Evolutionary conservation across 2,888 invertebrate species (phyloP).

Genomic region (Polydrusus pterygomalis): DNA sequence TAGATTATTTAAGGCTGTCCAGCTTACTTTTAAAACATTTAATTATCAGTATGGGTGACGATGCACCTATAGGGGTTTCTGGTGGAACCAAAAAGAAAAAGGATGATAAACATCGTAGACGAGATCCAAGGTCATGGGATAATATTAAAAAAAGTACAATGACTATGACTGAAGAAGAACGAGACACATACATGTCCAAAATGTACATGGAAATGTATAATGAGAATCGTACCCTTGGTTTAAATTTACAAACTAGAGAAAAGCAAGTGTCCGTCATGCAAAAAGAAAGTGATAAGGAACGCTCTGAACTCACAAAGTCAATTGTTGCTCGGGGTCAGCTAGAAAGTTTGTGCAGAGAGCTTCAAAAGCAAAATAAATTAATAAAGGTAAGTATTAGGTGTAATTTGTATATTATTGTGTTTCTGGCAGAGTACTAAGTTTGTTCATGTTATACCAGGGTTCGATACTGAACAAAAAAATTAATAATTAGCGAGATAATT

Average conservation of each 20-base stretch:
- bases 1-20: too few relatives aligned
- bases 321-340: conserved; percentile 88
- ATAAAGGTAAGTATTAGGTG: conserved; percentile 79
- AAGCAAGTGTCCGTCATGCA: conserved; percentile 75
- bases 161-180: conserved; percentile 79
- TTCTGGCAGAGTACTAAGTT: too few relatives aligned
- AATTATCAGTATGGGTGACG: conserved; percentile 22
- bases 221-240: conserved; percentile 78
- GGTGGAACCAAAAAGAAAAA: conserved; percentile 52
- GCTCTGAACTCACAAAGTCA: conserved; percentile 88
- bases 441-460: too few relatives aligned
- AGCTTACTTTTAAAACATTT: background rate
- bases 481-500: background rate
- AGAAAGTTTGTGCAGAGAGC: conserved; percentile 92
- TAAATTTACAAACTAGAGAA: conserved; percentile 60
- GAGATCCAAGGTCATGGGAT: conserved; percentile 77
- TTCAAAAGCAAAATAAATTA: conserved; percentile 93
- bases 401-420: background rate
- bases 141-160: conserved; percentile 80
- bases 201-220: conserved; percentile 86
- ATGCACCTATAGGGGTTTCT: background rate
- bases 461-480: too few relatives aligned
- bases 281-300: conserved; percentile 88
- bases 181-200: conserved; percentile 80
- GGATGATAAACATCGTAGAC: conserved; percentile 56